These are phyloP conservation scores for Apodemia hepburni DNA, from an alignment of 2,888 invertebrate genomes.

Conservation along the genomic window DNA sequence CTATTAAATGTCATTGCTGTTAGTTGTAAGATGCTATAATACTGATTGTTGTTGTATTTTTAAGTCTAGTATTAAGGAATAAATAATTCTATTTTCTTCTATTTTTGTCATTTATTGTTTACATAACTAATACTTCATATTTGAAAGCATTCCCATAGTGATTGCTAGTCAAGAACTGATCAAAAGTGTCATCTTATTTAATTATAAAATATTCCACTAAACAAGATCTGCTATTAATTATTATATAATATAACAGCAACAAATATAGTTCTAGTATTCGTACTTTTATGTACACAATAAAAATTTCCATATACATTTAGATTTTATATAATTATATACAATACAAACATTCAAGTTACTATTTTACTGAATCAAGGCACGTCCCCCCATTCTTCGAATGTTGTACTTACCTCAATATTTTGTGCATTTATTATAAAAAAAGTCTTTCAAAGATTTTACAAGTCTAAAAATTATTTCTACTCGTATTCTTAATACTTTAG, in stretches of 20 bases:
- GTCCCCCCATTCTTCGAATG: no score
- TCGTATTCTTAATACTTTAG: background rate
- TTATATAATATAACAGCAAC: no score
- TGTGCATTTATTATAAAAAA: background rate
- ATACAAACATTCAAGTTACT: no score
- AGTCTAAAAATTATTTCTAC: background rate
- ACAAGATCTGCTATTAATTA: no score
- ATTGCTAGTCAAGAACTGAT: background rate
- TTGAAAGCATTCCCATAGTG: background rate
- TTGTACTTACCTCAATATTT: background rate
- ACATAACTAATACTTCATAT: background rate
- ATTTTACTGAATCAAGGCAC: no score
- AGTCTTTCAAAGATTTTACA: background rate
- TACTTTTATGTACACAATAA: no score
- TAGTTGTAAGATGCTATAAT: background rate
- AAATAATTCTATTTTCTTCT: background rate
- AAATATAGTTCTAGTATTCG: no score
- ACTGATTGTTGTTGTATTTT: background rate
- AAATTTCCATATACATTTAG: no score
- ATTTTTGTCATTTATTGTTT: background rate
- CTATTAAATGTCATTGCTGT: background rate
- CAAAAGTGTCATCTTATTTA: background rate
- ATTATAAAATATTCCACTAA: no score
- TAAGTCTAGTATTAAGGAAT: slow-evolving; percentile 1
- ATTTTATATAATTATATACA: no score